Base-by-base conservation (phyloP, 2,888 invertebrate genomes). In the Nysson spinosus region DNA sequence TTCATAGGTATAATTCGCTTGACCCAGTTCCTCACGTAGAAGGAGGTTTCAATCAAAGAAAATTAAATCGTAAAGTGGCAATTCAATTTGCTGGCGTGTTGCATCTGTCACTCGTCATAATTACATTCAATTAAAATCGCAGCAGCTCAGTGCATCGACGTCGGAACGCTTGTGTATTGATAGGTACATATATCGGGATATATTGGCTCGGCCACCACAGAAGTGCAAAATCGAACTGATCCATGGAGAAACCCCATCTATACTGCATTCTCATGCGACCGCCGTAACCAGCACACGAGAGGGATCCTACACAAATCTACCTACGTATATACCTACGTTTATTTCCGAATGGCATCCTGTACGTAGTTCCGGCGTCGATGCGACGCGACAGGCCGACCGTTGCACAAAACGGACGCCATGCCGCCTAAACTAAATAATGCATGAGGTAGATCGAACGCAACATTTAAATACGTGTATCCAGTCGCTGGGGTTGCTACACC, bases 401-500 rank as follows among this genome's bases (percentile, higher is more conserved):
- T 60, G 72, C 78, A 61, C 78, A 70, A 73, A 78, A 77, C 78
- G 77, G 55, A 72, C 77, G 67, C 72, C 62, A 73, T 68, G 67
- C 64, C 74, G 65, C 58, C 72, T 73, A 71, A 77, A 76, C 81
- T 83, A 82, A 83, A 83, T 83, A 83, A 83, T 83, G 83, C 83
- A 83, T 81, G 81, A 83, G 79, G 50, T 58, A 72, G 78, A 78
- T 79, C 77, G 81, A 77, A 77, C 77, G 80, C 74, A 72, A 81
- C 79, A 81, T 82, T 81, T 82, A 80, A 81, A 83, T 81, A 72
- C 77, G 75, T 71, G 75, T 77, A 73, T 62, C 52, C 64, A 69
- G 55, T 63, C 46, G 46, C 67, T 46, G 61, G 51, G 63, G 37
- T 54, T 46, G 61, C 50, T 60, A 64, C 66, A 69, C 62, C 73